Percentiles rank a stretch among this genome's conserved stretches.
phyloP scores from a whole-genome alignment of 2,888 invertebrate genomes.

The Acanthoscelides obtectus region DNA sequence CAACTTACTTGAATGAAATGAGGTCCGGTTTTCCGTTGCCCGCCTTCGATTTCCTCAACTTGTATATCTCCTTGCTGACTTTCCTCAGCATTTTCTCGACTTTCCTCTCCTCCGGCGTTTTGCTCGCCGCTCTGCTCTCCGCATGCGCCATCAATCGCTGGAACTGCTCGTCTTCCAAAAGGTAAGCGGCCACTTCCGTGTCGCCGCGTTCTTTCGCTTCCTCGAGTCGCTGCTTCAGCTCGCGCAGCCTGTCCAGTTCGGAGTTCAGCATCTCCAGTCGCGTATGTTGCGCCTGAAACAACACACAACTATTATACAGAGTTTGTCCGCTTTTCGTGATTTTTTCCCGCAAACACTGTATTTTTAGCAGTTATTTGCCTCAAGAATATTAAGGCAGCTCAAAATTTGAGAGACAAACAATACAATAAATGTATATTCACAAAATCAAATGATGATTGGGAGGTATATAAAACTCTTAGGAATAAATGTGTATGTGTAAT shows the following conservation, averaged over 20 bases:
- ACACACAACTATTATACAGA: no score
- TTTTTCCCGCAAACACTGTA: no score
- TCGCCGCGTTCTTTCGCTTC: constrained; percentile 73
- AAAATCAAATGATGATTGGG: no score
- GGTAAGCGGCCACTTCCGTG: constrained; percentile 77
- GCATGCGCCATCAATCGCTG: constrained; percentile 64
- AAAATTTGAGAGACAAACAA: no score
- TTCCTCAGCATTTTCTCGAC: constrained; percentile 73
- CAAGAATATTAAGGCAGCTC: no score
- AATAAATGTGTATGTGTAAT: no score
- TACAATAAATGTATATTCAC: no score
- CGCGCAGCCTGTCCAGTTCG: constrained; percentile 76
- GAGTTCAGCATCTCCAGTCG: constrained; percentile 76
- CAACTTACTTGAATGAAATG: constrained; percentile 83
- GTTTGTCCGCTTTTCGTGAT: no score
- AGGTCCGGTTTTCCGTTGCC: constrained; percentile 87
- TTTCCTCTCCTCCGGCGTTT: constrained; percentile 61
- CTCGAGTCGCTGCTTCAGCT: constrained; percentile 77
- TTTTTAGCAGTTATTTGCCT: no score
- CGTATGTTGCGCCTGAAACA: constrained; percentile 71
- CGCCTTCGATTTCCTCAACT: constrained; percentile 79
- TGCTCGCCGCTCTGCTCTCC: constrained; percentile 50
- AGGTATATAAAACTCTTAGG: no score
- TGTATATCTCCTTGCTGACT: constrained; percentile 88
- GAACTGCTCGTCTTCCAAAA: constrained; percentile 82